Evolutionary conservation across 2,888 invertebrate genomes (phyloP), one percentile per base, ranked within the genome.

Genomic region (Hirtodrosophila cameraria): DNA sequence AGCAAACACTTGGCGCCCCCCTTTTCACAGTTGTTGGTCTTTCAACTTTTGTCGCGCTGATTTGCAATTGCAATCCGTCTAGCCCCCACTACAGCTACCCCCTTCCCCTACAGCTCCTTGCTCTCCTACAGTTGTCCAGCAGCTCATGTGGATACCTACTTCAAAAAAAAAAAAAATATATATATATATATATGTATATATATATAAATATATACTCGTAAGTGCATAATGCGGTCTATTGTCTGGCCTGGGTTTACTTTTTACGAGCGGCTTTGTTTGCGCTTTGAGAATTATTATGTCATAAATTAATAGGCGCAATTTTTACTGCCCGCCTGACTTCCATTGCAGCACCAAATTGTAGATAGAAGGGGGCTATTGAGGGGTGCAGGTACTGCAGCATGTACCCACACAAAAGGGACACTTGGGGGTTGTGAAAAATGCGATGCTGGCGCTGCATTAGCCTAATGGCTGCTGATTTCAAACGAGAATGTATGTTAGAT

Each of bases 241-340:
- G 80, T 85, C 81, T 83, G 83, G 45, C 33, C 39, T 41, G 50
- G 65, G 60, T 55, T 66, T 57, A 64, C 54, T 63, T 86, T 80
- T 77, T 80, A 80, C 53, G 77, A 80, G 85, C 79, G 73, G 63
- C 76, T 86, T 82, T 86, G 75, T 83, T 83, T 83, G 84, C 81
- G 78, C 84, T 86, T 82, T 82, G 66, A 66, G 78, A 83, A 76
- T 84, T 83, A 86, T 83, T 86, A 83, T 84, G 81, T 85, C 84
- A 83, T 83, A 83, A 83, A 83, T 84, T 86, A 86, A 83, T 86
- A 71, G 86, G 64, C 62, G 75, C 81, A 83, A 83, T 83, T 83
- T 76, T 80, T 86, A 72, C 68, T 64, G 23, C n/a, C 61, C 18
- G 38, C 50, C 69, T 36, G 28, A 18, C 9, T 6, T 18, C 2